Evolutionary conservation across 2,797 vertebrate genomes (phyloP).

Genomic region (Rallus crepitans): DNA sequence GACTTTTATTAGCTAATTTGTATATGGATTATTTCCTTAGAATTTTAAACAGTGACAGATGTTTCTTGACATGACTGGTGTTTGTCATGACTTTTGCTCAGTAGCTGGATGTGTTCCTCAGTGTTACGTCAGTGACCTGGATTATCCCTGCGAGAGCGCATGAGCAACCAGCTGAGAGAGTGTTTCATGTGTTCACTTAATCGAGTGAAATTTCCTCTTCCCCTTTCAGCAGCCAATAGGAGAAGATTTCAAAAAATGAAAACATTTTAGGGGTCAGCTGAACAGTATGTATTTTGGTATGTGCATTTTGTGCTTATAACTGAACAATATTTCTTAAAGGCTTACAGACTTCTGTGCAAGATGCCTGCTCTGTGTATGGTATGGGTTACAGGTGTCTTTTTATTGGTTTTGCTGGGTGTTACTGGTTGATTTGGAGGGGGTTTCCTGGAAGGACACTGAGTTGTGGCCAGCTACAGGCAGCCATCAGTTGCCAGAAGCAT

Average conservation of each 20-base stretch:
- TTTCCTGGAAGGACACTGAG: neutral
- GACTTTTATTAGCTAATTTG: neutral
- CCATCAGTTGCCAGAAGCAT: neutral
- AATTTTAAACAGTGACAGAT: neutral
- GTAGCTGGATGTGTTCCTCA: neutral
- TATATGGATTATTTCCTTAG: neutral
- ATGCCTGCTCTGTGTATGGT: neutral
- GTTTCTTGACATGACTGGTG: neutral
- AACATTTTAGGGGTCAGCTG: neutral
- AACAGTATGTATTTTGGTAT: neutral
- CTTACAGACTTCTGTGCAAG: neutral
- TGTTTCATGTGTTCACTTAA: neutral
- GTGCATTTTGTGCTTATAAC: neutral
- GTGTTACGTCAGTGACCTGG: neutral
- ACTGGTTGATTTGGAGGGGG: neutral
- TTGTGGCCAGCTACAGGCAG: neutral
- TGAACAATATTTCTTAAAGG: neutral
- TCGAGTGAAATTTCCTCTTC: neutral
- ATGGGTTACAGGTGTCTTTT: neutral
- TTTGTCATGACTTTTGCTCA: neutral
- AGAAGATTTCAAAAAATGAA: neutral
- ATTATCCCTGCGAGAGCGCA: neutral
- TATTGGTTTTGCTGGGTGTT: neutral
- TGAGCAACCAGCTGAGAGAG: neutral
- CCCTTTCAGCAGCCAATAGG: neutral